Evolutionary conservation across 2,113 vertebrate species (phyloP), one percentile per base, ranked within the genome.

Genomic region (Pedionomus torquatus): DNA sequence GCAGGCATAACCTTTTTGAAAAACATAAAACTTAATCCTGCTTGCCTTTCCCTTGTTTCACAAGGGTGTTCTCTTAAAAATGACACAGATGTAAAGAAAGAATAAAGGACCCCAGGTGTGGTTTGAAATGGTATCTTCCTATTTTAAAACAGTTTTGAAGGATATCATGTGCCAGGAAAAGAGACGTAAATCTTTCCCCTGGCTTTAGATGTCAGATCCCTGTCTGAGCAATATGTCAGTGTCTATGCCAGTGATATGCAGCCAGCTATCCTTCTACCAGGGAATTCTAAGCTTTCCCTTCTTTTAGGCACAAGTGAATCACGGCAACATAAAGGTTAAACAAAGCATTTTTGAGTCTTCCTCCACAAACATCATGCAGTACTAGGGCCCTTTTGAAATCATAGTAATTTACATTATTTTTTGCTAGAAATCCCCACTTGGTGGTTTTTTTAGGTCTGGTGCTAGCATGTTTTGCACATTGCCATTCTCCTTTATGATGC

Each of bases 391-490:
- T 71, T 70, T 77, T 18, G n/a, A 90, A 84, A 58, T 52, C 66
- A 25, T 71, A 44, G 33, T 41, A 83, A 46, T 80, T 90, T 75
- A 48, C 17, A 5, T 28, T 39, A 49, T 3, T 48, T 82, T 58
- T 68, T 84, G 48, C 5, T n/a, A 74, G 31, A 93, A 90, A 83
- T 63, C 4, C 19, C 12, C 15, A 35, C 11, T 33, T 54, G 3
- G 2, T 81, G 6, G 1, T 0, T 2, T 41, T 21, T 49, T 43
- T 30, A 66, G 21, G 7, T 57, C 16, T 65, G 11, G 4, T 43
- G 16, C 12, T 75, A 51, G 18, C 9, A 15, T 8, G 20, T 86
- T 70, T 83, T 52, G 6, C 31, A 52, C 11, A 3, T 41, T 79
- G 48, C 18, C 30, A 7, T 84, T 87, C n/a, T 72, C 33, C 60